Conservation (phyloP, 2,888 invertebrate species). For the Cartodere bifasciata region DNA sequence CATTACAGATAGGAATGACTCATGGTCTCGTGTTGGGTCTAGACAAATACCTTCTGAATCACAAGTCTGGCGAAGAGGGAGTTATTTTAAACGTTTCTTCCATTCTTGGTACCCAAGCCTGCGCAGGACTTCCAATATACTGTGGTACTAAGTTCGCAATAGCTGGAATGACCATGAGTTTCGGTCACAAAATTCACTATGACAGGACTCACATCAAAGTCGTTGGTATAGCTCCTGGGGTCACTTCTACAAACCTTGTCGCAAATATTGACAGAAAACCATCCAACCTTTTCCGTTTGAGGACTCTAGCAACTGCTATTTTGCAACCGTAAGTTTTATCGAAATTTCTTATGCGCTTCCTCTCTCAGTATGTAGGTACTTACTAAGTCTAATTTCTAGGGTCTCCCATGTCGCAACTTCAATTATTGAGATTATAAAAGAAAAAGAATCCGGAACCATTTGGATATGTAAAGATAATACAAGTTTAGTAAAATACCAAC, state of each 20-base stretch:
- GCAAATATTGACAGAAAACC: too few relatives aligned
- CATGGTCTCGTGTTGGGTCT: constrained; percentile 33
- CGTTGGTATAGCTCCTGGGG: constrained; percentile 32
- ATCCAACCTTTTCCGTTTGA: too few relatives aligned
- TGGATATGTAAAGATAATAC: constrained; percentile 33
- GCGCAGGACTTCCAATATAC: constrained; percentile 29
- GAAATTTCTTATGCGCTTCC: too few relatives aligned
- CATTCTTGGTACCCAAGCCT: constrained; percentile 30
- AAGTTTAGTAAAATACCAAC: constrained; percentile 6
- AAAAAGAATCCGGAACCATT: constrained; percentile 33
- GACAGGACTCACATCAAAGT: constrained; percentile 31
- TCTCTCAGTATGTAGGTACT: too few relatives aligned
- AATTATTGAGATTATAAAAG: constrained; percentile 31
- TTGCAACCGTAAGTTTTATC: too few relatives aligned
- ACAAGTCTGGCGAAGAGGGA: constrained; percentile 36
- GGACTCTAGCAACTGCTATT: too few relatives aligned
- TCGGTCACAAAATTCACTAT: constrained; percentile 25
- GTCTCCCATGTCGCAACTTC: too few relatives aligned
- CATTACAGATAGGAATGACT: constrained; percentile 34
- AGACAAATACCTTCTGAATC: constrained; percentile 34
- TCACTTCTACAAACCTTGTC: constrained; percentile 31
- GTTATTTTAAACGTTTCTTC: constrained; percentile 37
- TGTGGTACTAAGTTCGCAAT: constrained; percentile 31
- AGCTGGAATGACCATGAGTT: constrained; percentile 23
- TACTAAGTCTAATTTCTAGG: too few relatives aligned